phyloP scores from a whole-genome alignment of 2,797 vertebrate species.

The Danio albolineatus region DNA sequence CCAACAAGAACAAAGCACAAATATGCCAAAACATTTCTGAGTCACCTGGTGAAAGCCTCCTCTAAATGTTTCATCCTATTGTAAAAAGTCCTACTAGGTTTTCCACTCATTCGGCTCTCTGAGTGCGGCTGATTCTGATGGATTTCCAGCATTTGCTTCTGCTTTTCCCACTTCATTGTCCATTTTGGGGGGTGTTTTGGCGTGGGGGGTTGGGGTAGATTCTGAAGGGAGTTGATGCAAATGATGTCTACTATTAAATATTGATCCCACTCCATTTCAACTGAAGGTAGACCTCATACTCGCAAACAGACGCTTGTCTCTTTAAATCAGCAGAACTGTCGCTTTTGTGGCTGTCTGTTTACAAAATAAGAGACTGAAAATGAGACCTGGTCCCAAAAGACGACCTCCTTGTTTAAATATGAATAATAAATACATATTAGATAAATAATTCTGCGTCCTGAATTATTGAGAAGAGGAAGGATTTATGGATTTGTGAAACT shows the following conservation, averaged over 20 bases:
- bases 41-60: slow-evolving; percentile 24
- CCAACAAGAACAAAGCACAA: neutral
- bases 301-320: slow-evolving; percentile 81
- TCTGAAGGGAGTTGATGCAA: slow-evolving; percentile 72
- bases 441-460: slow-evolving; percentile 82
- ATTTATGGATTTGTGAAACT: slow-evolving; percentile 78
- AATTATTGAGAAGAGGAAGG: slow-evolving; percentile 79
- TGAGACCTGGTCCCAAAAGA: slow-evolving; percentile 85
- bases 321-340: slow-evolving; percentile 83
- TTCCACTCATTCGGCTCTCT: slow-evolving; percentile 50
- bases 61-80: slow-evolving; percentile 56
- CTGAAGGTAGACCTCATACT: slow-evolving; percentile 82
- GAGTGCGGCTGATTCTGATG: slow-evolving; percentile 49
- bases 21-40: neutral
- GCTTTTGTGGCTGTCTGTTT: slow-evolving; percentile 81
- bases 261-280: slow-evolving; percentile 82
- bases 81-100: slow-evolving; percentile 48
- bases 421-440: slow-evolving; percentile 85
- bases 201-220: slow-evolving; percentile 6
- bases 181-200: slow-evolving; percentile 62
- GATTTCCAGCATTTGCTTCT: slow-evolving; percentile 47
- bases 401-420: slow-evolving; percentile 84
- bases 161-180: slow-evolving; percentile 70
- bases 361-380: slow-evolving; percentile 86
- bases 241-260: slow-evolving; percentile 78